Percentiles rank a stretch among this genome's conserved stretches.
phyloP scores from a whole-genome alignment of 1,140 invertebrate species.

The Cyrtorhinus lividipennis region DNA sequence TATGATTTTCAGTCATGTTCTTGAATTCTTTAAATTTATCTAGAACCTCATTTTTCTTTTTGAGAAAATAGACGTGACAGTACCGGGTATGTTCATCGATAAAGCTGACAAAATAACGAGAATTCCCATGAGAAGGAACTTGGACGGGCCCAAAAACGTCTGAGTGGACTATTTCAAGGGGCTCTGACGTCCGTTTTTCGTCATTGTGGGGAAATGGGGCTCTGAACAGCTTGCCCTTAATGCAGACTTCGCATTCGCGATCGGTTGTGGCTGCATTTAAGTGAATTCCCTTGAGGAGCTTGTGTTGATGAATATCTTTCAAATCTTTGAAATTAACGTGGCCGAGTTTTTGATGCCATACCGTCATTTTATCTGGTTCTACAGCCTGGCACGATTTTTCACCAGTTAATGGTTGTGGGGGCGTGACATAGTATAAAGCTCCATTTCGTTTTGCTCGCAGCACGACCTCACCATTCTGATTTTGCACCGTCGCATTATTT shows the following conservation, averaged over 20 bases:
- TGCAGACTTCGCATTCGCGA: background rate
- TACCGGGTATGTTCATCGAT: background rate
- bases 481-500: no score
- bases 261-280: no score
- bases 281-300: no score
- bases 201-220: background rate
- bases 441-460: no score
- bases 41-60: background rate
- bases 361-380: no score
- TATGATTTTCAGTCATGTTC: conserved; percentile 8
- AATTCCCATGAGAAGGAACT: background rate
- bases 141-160: background rate
- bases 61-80: background rate
- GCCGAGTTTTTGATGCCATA: no score
- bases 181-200: background rate
- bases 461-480: no score
- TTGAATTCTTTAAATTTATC: conserved; percentile 11
- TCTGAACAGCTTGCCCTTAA: background rate
- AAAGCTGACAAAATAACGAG: background rate
- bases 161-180: background rate
- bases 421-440: no score
- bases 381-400: no score
- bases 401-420: no score
- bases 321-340: no score
- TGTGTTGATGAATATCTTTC: no score